phyloP scores from a whole-genome alignment of 2,113 vertebrate genomes.

The Halichoerus grypus region DNA sequence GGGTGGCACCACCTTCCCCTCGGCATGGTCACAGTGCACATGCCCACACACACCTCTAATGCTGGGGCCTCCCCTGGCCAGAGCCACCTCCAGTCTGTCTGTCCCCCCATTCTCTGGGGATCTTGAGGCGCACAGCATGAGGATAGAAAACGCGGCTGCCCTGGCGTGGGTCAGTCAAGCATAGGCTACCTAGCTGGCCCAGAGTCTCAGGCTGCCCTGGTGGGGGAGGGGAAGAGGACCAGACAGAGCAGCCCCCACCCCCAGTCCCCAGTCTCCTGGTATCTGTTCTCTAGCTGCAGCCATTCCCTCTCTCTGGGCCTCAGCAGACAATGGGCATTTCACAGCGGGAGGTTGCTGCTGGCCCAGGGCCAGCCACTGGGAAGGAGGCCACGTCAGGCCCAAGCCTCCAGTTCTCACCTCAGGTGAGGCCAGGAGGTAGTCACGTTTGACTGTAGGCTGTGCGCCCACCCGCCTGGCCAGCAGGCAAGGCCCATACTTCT shows the following conservation, averaged over 20 bases:
- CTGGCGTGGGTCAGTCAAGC: accelerated
- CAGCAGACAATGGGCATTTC: constrained; percentile 11
- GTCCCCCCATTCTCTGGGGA: no score
- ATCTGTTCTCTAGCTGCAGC: neutral
- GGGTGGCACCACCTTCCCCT: neutral
- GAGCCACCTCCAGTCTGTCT: no score
- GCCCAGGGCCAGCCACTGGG: neutral
- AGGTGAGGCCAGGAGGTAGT: neutral
- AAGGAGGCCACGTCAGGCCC: neutral
- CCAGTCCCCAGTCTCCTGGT: neutral
- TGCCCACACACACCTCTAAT: neutral
- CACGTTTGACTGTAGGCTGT: neutral
- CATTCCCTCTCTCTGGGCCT: neutral
- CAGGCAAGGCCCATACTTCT: neutral
- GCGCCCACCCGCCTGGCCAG: neutral
- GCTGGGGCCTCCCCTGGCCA: neutral
- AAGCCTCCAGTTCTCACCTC: neutral
- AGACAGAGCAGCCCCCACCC: neutral
- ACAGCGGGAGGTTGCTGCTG: neutral
- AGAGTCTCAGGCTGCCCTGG: neutral
- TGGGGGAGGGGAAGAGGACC: neutral
- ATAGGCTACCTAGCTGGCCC: neutral
- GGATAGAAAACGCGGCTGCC: neutral
- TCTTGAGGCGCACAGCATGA: accelerated
- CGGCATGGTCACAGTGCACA: neutral